A percentile compares a stretch with the other conserved stretches of the same genome.
Conservation (phyloP, 2,797 vertebrate species). For the Macroramphosus scolopax region DNA sequence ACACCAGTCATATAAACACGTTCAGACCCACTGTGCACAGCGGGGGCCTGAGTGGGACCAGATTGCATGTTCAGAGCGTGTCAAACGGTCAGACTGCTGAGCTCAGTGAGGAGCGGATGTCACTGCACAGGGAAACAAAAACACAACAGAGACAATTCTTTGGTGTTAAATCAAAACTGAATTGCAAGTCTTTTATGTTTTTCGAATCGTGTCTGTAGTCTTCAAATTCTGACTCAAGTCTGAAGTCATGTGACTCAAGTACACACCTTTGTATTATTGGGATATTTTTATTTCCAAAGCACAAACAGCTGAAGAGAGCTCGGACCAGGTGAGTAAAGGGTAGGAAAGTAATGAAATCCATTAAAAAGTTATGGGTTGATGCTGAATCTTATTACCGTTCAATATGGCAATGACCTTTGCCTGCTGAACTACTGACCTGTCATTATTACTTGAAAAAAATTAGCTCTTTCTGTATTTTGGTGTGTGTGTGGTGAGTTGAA, state of each 20-base stretch:
- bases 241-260: too few species aligned
- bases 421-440: conserved; percentile 41
- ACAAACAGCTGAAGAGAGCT: conserved; percentile 10
- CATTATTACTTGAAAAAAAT: conserved; percentile 36
- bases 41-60: conserved; percentile 32
- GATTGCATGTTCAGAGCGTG: conserved; percentile 46
- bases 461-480: conserved; percentile 9
- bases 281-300: conserved; percentile 9
- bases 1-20: conserved; percentile 21
- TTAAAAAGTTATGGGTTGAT: conserved; percentile 41
- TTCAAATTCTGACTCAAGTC: too few species aligned
- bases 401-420: conserved; percentile 34
- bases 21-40: conserved; percentile 31
- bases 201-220: too few species aligned
- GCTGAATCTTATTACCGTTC: conserved; percentile 40
- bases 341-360: conserved; percentile 48
- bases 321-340: conserved; percentile 12
- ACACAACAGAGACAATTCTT: conserved; percentile 17
- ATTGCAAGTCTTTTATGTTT: too few species aligned
- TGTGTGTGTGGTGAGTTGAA: conserved; percentile 15
- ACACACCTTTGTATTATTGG: too few species aligned
- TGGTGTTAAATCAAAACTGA: too few species aligned
- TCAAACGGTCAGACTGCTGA: conserved; percentile 55
- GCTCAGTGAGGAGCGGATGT: conserved; percentile 49
- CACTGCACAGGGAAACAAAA: conserved; percentile 29